Evolutionary conservation across 1,140 invertebrate genomes (phyloP).

Genomic region (Neoseiulus cucumeris): DNA sequence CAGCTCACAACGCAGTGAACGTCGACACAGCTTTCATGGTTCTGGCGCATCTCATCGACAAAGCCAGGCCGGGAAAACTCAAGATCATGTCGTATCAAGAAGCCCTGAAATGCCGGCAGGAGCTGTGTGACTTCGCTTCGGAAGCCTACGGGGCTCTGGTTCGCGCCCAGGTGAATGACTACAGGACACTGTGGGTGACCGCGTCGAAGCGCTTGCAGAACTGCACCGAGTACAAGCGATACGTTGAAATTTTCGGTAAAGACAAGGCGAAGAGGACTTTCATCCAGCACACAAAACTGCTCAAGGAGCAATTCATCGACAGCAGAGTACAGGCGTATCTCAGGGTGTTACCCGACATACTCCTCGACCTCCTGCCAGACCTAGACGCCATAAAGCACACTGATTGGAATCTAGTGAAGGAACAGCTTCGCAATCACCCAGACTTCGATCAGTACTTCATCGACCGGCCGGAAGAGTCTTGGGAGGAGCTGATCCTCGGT

Average conservation of each 20-base stretch:
- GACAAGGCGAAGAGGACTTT: slow-evolving; percentile 61
- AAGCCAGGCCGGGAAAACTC: slow-evolving; percentile 35
- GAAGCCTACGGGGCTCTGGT: slow-evolving; percentile 68
- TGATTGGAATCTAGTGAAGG: slow-evolving; percentile 63
- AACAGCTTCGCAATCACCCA: slow-evolving; percentile 59
- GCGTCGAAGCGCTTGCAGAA: slow-evolving; percentile 63
- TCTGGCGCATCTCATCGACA: slow-evolving; percentile 75
- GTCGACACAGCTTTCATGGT: slow-evolving; percentile 81
- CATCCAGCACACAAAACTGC: slow-evolving; percentile 53
- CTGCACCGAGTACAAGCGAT: slow-evolving; percentile 62
- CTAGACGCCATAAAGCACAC: slow-evolving; percentile 52
- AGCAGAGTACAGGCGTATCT: slow-evolving; percentile 59
- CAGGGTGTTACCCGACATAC: slow-evolving; percentile 51
- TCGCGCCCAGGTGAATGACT: slow-evolving; percentile 54
- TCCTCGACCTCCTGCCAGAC: slow-evolving; percentile 62
- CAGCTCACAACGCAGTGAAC: slow-evolving; percentile 89
- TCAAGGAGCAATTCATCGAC: slow-evolving; percentile 63
- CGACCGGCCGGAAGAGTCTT: slow-evolving; percentile 52
- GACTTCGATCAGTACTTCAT: slow-evolving; percentile 80
- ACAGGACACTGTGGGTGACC: slow-evolving; percentile 62
- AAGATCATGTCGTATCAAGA: slow-evolving; percentile 66
- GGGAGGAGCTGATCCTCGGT: slow-evolving; percentile 53
- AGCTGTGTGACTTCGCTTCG: slow-evolving; percentile 64
- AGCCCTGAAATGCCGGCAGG: slow-evolving; percentile 60
- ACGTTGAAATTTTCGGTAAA: slow-evolving; percentile 70